Evolutionary conservation across 2,113 vertebrate genomes (phyloP), one percentile per base, ranked within the genome.

Genomic region (Gnathonemus longibarbis): DNA sequence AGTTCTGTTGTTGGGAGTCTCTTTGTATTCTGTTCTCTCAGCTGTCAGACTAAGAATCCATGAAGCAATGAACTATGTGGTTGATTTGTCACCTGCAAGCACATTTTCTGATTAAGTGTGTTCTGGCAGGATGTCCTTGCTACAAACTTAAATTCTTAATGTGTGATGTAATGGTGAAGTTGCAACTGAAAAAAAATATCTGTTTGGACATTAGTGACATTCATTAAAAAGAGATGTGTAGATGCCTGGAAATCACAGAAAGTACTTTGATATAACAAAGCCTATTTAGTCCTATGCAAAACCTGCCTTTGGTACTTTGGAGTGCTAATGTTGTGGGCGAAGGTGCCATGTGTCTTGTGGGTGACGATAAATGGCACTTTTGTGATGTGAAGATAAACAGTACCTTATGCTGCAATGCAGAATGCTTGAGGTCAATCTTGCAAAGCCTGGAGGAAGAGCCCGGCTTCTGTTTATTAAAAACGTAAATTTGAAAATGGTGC

Each of bases 331-430:
- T 35, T 87, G 85, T 87, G 85, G 85, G 85, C 85, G 85, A 87
- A 87, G 49, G 85, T 87, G 85, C 85, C 85, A 87, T 87, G 85
- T 87, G 85, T 87, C 85, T 87, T 39, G 85, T 87, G 85, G 85
- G 85, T 87, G 85, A 87, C 31, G 85, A 56, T 87, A 56, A 87
- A 56, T 56, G 85, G 31, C 85, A 87, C 85, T 87, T 87, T 48
- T 87, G 49, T 56, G 85, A 87, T 53, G 50, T 87, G 85, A 87
- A 87, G 85, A 87, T 87, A 87, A 87, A 87, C 85, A 87, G 85
- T 9, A 35, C 50, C 85, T 87, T 87, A 87, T 87, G 85, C 50
- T 87, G 21, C 46, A 87, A 24, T 87, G 50, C 50, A 87, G 50
- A 87, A 87, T 87, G 49, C 85, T 80, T 89, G 88, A 83, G 88